Conservation (phyloP, 2,113 vertebrate species). For the Syngnathus floridae region DNA sequence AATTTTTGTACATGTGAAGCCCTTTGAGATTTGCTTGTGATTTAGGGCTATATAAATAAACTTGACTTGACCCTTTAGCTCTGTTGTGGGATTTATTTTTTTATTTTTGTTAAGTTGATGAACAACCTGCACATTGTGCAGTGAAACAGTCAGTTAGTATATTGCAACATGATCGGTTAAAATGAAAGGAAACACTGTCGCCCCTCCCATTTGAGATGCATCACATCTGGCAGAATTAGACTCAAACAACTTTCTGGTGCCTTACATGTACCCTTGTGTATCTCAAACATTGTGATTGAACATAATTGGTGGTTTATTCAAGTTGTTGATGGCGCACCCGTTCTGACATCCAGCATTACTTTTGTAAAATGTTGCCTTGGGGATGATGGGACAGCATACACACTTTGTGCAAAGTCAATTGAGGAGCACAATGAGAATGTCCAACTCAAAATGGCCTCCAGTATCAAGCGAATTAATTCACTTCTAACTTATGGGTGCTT, state of each 20-base stretch:
- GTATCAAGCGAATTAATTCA: no score
- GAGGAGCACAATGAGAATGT: conserved; percentile 25
- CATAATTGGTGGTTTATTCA: background rate
- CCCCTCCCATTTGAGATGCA: background rate
- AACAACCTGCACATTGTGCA: background rate
- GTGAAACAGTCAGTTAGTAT: background rate
- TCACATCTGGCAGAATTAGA: background rate
- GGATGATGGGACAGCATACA: conserved; percentile 9
- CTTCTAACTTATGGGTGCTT: background rate
- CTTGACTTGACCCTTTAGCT: background rate
- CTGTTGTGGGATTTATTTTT: background rate
- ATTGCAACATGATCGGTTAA: no score
- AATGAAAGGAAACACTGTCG: no score
- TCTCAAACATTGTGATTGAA: background rate
- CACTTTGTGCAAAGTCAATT: background rate
- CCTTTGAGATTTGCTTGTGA: no score
- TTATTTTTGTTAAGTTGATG: background rate
- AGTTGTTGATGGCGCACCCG: background rate
- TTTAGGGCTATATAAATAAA: no score
- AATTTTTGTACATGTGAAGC: no score
- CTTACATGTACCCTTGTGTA: background rate
- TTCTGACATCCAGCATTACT: background rate
- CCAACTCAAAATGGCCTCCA: background rate
- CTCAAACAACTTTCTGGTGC: background rate
- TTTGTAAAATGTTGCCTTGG: background rate